phyloP scores from a whole-genome alignment of 2,797 vertebrate species.

The Otolemur crassicaudatus region DNA sequence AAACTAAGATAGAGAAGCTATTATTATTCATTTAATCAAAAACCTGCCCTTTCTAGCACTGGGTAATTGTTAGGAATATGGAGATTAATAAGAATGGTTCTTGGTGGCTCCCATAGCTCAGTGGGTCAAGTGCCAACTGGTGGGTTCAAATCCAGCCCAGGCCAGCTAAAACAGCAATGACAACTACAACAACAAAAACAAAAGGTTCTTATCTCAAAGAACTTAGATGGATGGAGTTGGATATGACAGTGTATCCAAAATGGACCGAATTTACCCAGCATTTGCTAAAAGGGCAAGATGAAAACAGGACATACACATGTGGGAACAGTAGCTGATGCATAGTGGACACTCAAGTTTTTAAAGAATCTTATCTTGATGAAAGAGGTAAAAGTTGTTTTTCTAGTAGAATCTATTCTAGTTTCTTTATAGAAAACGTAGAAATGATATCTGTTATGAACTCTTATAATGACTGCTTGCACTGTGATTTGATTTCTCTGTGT shows the following conservation, averaged over 20 bases:
- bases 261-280: neutral
- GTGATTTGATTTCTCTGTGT: neutral
- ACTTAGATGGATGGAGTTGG: neutral
- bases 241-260: neutral
- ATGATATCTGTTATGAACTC: neutral
- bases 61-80: neutral
- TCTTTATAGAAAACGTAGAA: slow-evolving; percentile 19
- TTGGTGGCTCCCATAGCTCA: neutral
- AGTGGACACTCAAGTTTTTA: neutral
- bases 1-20: neutral
- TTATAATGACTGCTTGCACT: neutral
- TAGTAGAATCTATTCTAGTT: neutral
- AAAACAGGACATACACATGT: neutral
- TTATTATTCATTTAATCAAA: neutral
- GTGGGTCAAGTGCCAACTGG: too few relatives aligned
- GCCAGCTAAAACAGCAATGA: too few relatives aligned
- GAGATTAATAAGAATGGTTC: neutral
- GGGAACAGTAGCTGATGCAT: neutral
- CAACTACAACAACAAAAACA: neutral
- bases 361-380: neutral
- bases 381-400: neutral
- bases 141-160: too few relatives aligned
- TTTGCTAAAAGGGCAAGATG: neutral
- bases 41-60: neutral
- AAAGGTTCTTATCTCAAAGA: neutral